Evolutionary conservation across 2,888 invertebrate genomes (phyloP), one percentile per base, ranked within the genome.

Genomic region (Pseudoips prasinana): DNA sequence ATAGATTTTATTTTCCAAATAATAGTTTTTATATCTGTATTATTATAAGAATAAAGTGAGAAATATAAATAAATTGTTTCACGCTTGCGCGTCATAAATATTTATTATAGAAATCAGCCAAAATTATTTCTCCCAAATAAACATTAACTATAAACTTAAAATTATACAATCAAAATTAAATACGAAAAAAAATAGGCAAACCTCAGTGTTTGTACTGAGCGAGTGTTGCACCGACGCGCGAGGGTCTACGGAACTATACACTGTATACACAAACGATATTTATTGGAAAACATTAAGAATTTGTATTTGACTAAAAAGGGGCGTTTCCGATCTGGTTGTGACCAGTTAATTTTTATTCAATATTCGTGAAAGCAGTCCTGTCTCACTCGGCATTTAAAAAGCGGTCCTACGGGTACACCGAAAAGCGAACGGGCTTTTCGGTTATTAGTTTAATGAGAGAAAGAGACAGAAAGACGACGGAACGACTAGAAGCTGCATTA

Each of bases 101-200:
- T 81, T 80, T 81, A 79, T 77, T 82, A 72, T 69, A 64, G 70
- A 83, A 86, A 85, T 86, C 83, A 81, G 83, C 82, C 85, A 84
- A 85, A 85, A 83, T 74, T 77, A 79, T 71, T 72, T 65, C 51
- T 76, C 76, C 84, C 81, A 82, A 83, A 82, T 80, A 78, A 82
- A 80, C 72, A 74, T 69, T 74, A 67, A 50, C 71, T 83, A 83
- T 76, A 78, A 83, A 83, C 80, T 81, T 80, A 82, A 14, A 69
- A 73, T 70, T 70, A 78, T 20, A 68, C 27, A 59, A n/a, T n/a
- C n/a, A n/a, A n/a, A n/a, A 69, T 67, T 68, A 69, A 74, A 60
- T 68, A 73, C 63, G 67, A 73, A 77, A 73, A 73, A 77, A 73
- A 68, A 51, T 48, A 24, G 43, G 54, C 54, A 48, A 46, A 51